A percentile compares a stretch with the other conserved stretches of the same genome.
phyloP scores from a whole-genome alignment of 2,113 vertebrate species.

The Platichthys stellatus region DNA sequence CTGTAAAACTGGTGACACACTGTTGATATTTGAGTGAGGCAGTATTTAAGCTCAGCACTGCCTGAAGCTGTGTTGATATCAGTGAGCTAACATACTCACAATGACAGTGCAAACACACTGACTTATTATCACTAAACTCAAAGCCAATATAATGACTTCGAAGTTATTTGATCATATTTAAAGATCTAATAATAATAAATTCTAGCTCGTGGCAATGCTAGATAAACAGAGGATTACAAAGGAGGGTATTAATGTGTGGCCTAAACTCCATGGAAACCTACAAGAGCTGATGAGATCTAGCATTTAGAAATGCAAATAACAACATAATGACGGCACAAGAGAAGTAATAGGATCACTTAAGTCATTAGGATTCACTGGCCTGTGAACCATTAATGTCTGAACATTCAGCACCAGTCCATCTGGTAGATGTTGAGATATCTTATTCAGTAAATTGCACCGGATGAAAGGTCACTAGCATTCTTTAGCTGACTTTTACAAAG shows the following conservation, averaged over 20 bases:
- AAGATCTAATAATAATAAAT: neutral
- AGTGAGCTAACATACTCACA: neutral
- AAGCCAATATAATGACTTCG: neutral
- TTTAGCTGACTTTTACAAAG: too few species aligned
- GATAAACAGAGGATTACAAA: too few species aligned
- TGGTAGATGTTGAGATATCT: too few species aligned
- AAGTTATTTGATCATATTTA: neutral
- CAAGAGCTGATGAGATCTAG: too few species aligned
- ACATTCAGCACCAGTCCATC: too few species aligned
- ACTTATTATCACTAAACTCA: neutral
- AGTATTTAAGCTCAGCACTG: neutral
- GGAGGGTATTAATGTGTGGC: neutral
- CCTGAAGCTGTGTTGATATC: neutral
- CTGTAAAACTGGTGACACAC: neutral
- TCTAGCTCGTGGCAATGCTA: neutral
- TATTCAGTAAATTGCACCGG: too few species aligned
- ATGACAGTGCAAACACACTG: neutral
- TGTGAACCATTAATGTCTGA: too few species aligned
- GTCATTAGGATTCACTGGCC: too few species aligned
- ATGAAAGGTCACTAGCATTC: too few species aligned
- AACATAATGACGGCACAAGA: too few species aligned
- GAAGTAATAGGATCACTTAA: too few species aligned
- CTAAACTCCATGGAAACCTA: neutral
- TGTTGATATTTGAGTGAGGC: neutral
- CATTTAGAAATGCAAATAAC: too few species aligned